Percentiles rank a stretch among this genome's conserved stretches.
These are phyloP conservation scores for Siniperca knerii DNA, from an alignment of 2,113 vertebrate genomes.

Conservation along the genomic window DNA sequence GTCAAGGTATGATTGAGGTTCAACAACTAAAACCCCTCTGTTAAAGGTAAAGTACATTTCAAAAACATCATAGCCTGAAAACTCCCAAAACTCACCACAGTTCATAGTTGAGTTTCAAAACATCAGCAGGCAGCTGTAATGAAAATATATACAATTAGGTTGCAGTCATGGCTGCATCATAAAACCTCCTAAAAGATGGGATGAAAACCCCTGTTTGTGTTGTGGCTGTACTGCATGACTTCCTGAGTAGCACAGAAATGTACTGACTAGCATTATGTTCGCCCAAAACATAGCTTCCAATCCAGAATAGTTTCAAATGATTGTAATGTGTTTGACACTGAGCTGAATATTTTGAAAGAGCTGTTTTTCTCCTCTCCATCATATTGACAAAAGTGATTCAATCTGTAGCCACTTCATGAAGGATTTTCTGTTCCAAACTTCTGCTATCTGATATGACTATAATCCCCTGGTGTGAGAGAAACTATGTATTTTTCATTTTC, in stretches of 20 bases:
- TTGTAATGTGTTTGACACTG: neutral
- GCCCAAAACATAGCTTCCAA: neutral
- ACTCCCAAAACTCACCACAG: slow-evolving; percentile 6
- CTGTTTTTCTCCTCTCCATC: neutral
- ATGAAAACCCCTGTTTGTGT: neutral
- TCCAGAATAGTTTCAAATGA: neutral
- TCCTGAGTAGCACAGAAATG: neutral
- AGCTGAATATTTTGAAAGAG: neutral
- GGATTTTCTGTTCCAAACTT: neutral
- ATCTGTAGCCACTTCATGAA: neutral
- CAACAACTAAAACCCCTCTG: neutral
- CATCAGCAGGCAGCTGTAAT: neutral
- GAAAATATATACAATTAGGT: neutral
- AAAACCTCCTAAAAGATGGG: neutral
- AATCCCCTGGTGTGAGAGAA: slow-evolving; percentile 11
- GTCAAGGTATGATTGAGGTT: slow-evolving; percentile 8
- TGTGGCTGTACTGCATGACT: neutral
- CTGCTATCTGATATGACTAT: neutral
- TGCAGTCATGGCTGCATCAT: slow-evolving; percentile 6
- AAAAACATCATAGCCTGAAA: neutral
- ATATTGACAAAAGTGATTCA: neutral
- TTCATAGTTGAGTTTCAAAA: slow-evolving; percentile 26
- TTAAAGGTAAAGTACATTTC: neutral
- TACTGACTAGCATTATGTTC: neutral
- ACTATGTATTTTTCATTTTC: neutral